Evolutionary conservation across 2,888 invertebrate genomes (phyloP).

Genomic region (Patella pellucida): DNA sequence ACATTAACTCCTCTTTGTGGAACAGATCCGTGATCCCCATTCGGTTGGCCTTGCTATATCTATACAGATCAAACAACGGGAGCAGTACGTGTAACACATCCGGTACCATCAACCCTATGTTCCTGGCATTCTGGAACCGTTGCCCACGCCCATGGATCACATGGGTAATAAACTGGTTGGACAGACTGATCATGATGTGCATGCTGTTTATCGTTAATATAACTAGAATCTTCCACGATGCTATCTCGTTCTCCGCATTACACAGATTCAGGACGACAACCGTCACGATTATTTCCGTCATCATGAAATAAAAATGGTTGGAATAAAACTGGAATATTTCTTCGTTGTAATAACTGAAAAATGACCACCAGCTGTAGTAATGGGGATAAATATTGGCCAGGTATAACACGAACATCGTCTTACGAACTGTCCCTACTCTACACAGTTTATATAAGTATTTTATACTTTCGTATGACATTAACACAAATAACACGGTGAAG

Average conservation of each 20-base stretch:
- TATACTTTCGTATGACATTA: conserved; percentile 64
- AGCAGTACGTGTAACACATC: conserved; percentile 73
- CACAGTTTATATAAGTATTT: conserved; percentile 60
- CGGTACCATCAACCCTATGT: conserved; percentile 66
- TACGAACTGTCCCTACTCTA: conserved; percentile 43
- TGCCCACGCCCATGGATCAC: conserved; percentile 58
- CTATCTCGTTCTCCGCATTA: conserved; percentile 51
- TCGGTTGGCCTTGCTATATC: conserved; percentile 57
- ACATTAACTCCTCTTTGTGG: conserved; percentile 67
- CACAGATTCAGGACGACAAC: conserved; percentile 63
- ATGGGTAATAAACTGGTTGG: conserved; percentile 67
- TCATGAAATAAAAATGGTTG: conserved; percentile 67
- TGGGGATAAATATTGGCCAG: conserved; percentile 66
- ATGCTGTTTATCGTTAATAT: conserved; percentile 63
- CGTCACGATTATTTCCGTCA: conserved; percentile 65
- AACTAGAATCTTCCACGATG: conserved; percentile 64
- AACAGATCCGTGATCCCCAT: conserved; percentile 63
- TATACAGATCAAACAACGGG: conserved; percentile 71
- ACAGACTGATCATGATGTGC: conserved; percentile 64
- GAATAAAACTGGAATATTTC: conserved; percentile 65
- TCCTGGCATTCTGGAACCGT: conserved; percentile 62
- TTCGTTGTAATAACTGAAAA: conserved; percentile 69
- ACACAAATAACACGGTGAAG: conserved; percentile 57
- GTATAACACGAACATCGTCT: conserved; percentile 61
- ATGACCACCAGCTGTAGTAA: conserved; percentile 70